Evolutionary conservation across 2,888 invertebrate species (phyloP).

Genomic region (Teinopalpus imperialis): DNA sequence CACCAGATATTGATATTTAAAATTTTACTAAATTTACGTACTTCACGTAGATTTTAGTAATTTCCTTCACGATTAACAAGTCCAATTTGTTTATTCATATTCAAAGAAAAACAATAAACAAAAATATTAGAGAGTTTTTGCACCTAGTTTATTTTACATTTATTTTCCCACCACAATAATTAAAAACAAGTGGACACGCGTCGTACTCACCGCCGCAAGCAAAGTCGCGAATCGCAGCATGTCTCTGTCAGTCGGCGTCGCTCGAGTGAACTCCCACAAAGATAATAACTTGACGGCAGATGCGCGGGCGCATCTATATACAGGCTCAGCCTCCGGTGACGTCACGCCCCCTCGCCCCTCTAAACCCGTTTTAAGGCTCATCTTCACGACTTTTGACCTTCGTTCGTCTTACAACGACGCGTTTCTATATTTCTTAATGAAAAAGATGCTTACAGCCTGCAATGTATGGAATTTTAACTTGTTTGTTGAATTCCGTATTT

Average conservation of each 20-base stretch:
- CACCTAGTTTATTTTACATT: too few species aligned
- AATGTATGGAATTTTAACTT: slow-evolving; percentile 3
- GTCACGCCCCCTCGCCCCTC: slow-evolving; percentile 45
- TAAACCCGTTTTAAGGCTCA: slow-evolving; percentile 58
- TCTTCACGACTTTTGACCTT: slow-evolving; percentile 65
- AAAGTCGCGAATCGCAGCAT: slow-evolving; percentile 63
- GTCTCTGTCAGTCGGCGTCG: slow-evolving; percentile 36
- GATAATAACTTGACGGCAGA: slow-evolving; percentile 53
- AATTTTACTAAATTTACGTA: too few species aligned
- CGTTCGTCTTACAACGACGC: slow-evolving; percentile 48
- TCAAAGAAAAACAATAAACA: too few species aligned
- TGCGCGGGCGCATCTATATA: slow-evolving; percentile 71
- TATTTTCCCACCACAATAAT: too few species aligned
- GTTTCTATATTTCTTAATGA: slow-evolving; percentile 21
- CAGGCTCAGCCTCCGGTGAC: slow-evolving; percentile 67
- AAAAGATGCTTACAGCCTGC: slow-evolving; percentile 1
- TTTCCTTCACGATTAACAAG: too few species aligned
- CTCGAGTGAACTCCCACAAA: slow-evolving; percentile 50
- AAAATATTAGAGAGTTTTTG: too few species aligned
- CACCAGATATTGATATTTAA: too few species aligned
- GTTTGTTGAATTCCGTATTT: slow-evolving; percentile 18
- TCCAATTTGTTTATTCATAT: too few species aligned
- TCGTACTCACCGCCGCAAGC: slow-evolving; percentile 57
- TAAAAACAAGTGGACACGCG: not conserved
- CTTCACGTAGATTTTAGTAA: too few species aligned